Percentiles rank a stretch among this genome's conserved stretches.
These are phyloP conservation scores for Actinernus sp. DNA, from an alignment of 92 coral and sea anemone genomes.

Conservation along the genomic window DNA sequence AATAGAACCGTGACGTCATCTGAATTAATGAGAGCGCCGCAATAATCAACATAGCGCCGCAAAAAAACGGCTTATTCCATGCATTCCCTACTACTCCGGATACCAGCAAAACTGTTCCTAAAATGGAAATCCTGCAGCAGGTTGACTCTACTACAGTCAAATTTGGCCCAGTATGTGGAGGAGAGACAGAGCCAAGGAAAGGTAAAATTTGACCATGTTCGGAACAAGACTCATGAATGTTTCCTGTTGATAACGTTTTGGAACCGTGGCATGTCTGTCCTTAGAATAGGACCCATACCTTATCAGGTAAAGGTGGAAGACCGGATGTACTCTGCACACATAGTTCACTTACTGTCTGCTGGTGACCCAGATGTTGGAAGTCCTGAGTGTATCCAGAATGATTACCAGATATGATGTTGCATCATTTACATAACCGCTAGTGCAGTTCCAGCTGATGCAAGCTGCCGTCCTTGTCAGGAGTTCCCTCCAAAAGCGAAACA, in stretches of 20 bases:
- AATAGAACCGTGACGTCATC: no score
- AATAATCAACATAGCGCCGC: no score
- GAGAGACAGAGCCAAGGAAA: conserved; percentile 30
- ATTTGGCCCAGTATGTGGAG: conserved; percentile 27
- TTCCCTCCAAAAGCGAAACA: background rate
- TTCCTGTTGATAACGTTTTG: conserved; percentile 36
- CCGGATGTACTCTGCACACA: conserved; percentile 53
- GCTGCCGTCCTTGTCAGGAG: no score
- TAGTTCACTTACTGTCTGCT: conserved; percentile 25
- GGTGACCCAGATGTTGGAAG: conserved; percentile 1
- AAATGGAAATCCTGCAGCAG: conserved; percentile 44
- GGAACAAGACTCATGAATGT: conserved; percentile 26
- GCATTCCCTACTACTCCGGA: no score
- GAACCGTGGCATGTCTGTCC: conserved; percentile 21
- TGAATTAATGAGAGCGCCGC: no score
- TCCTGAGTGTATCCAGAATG: no score
- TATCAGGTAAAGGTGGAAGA: conserved; percentile 33
- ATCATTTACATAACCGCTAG: no score
- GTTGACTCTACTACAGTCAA: conserved; percentile 29
- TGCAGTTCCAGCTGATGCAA: no score
- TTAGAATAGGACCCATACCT: conserved; percentile 42
- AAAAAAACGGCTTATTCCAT: no score
- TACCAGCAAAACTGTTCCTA: conserved; percentile 49
- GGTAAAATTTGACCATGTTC: conserved; percentile 23
- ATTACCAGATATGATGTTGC: no score